Conservation (phyloP, 2,888 invertebrate species). For the Limenitis camilla region DNA sequence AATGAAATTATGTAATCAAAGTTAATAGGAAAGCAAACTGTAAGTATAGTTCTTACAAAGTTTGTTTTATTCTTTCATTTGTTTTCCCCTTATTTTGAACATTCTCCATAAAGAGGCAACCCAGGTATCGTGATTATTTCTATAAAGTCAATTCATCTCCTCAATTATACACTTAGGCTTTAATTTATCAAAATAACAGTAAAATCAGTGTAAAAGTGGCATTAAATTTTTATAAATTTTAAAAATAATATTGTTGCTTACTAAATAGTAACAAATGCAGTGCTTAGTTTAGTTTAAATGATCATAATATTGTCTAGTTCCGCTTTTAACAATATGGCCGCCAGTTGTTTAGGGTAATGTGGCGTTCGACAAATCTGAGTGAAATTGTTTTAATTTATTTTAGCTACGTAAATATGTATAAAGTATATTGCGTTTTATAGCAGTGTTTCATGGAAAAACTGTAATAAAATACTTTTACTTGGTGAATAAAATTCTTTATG, state of each 20-base stretch:
- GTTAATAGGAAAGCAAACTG: too few relatives aligned
- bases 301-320: constrained; percentile 46
- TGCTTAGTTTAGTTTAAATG: constrained; percentile 29
- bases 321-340: constrained; percentile 72
- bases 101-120: constrained; percentile 19
- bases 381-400: constrained; percentile 68
- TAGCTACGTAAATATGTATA: constrained; percentile 68
- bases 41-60: too few relatives aligned
- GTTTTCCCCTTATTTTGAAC: constrained; percentile 8
- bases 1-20: too few relatives aligned
- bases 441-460: constrained; percentile 65
- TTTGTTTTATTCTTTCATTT: too few relatives aligned
- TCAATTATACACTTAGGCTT: constrained; percentile 13
- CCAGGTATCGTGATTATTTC: constrained; percentile 22
- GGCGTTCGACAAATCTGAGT: constrained; percentile 72
- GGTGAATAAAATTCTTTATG: constrained; percentile 64
- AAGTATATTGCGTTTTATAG: constrained; percentile 68
- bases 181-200: neutral
- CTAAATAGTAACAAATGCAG: neutral
- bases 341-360: constrained; percentile 75
- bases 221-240: constrained; percentile 2
- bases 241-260: neutral
- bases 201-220: constrained; percentile 1
- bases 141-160: constrained; percentile 27
- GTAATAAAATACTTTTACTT: constrained; percentile 53